Conservation (phyloP, 2,113 vertebrate species). For the Mobula birostris region DNA sequence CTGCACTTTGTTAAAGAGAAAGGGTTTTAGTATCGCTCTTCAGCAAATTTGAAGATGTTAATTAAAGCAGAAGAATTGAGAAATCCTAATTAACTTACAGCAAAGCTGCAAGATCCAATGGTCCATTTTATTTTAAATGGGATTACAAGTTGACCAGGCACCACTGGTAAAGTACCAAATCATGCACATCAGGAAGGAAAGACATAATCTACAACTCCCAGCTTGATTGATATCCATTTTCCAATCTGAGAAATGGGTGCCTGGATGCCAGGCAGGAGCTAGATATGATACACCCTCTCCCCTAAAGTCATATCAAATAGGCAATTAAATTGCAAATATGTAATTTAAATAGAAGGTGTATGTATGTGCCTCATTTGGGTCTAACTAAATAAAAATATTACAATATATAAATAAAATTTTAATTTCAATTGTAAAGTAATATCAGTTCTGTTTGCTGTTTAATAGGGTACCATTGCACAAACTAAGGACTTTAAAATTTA, state of each 20-base stretch:
- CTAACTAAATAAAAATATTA: constrained; percentile 3
- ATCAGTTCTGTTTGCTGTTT: neutral
- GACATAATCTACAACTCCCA: neutral
- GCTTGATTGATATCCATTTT: neutral
- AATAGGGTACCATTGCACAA: neutral
- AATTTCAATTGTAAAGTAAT: neutral
- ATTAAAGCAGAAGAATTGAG: neutral
- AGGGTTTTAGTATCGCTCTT: neutral
- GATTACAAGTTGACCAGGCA: neutral
- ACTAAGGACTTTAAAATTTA: too few relatives aligned
- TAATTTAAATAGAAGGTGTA: neutral
- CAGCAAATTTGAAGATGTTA: neutral
- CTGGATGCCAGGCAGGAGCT: neutral
- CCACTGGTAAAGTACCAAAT: neutral
- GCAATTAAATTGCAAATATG: neutral
- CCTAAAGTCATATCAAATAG: neutral
- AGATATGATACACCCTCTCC: neutral
- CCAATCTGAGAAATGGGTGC: neutral
- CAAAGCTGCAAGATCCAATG: neutral
- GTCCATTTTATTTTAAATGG: neutral
- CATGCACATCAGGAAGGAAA: neutral
- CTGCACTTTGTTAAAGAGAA: neutral
- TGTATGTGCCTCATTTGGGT: neutral
- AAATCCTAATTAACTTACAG: neutral
- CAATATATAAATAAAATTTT: neutral